Base-by-base conservation (phyloP, 2,797 vertebrate species). In the Anableps anableps region DNA sequence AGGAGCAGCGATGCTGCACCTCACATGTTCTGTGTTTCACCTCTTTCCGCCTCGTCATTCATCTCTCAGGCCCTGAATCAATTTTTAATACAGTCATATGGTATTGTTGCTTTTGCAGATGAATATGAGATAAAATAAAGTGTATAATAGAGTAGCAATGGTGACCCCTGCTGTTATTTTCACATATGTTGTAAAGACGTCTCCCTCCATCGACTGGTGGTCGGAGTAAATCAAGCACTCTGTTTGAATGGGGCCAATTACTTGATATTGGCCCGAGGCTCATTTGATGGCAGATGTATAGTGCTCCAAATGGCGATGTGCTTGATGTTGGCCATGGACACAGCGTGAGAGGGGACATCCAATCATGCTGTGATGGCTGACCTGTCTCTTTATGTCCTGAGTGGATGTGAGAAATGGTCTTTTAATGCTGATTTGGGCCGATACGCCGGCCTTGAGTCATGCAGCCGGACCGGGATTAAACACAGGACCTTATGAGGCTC, bases 81-180 rank as follows among this genome's bases (percentile, higher is more conserved):
- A 95, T 95, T 92, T 95, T 94, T 94, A 93, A 94, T 92, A 86
- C 83, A 85, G 72, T 92, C 94, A 94, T 94, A 93, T 93, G 92
- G 88, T 79, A 36, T 81, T 78, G 82, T 85, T 91, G 89, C 88
- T 93, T 91, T 90, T 68, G 83, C 85, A 91, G 89, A 91, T 88
- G 87, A 85, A 92, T 84, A 76, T 66, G 80, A 87, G 80, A 19
- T 83, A 83, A 89, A 90, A 91, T 87, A 81, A 85, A 87, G 70
- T 23, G 21, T 79, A 75, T 76, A 66, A 73, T 62, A 50, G 74
- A 41, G 81, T 68, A 64, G 74, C 48, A 72, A 51, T 5, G 23
- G 82, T 38, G 38, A 43, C 72, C 38, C 55, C 82, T 79, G 48
- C 53, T 55, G 76, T 75, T 88, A 58, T 85, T 82, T 85, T 82